Conservation (phyloP, 2,113 vertebrate species). For the Colinus virginianus region DNA sequence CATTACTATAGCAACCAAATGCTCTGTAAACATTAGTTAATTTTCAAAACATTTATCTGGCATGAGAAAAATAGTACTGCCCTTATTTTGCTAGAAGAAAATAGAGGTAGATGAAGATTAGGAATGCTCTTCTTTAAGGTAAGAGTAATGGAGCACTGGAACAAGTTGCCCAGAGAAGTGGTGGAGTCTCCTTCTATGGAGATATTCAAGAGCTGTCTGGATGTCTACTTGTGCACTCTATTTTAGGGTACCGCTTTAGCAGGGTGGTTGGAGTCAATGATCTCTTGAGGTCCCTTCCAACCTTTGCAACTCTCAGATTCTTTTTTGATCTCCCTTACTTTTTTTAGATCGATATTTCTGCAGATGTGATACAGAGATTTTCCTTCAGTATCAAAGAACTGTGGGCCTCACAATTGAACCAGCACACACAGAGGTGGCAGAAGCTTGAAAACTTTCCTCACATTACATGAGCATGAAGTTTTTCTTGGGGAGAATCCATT, state of each 20-base stretch:
- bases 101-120: not conserved
- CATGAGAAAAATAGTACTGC: not conserved
- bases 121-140: not conserved
- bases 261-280: too few relatives aligned
- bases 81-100: not conserved
- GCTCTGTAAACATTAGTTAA: not conserved
- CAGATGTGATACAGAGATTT: not conserved
- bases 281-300: too few relatives aligned
- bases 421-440: not conserved
- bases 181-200: too few relatives aligned
- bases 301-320: too few relatives aligned
- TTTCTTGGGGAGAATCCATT: not conserved
- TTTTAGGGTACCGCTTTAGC: too few relatives aligned
- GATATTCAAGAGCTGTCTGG: too few relatives aligned
- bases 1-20: constrained; percentile 53
- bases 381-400: not conserved
- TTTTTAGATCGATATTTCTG: not conserved
- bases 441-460: not conserved
- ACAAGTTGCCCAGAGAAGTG: too few relatives aligned
- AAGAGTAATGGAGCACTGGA: too few relatives aligned
- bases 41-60: constrained; percentile 10
- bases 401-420: not conserved
- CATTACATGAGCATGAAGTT: not conserved
- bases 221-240: too few relatives aligned
- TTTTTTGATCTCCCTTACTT: not conserved